Evolutionary conservation across 2,888 invertebrate genomes (phyloP), one percentile per base, ranked within the genome.

Genomic region (Spisula solida): DNA sequence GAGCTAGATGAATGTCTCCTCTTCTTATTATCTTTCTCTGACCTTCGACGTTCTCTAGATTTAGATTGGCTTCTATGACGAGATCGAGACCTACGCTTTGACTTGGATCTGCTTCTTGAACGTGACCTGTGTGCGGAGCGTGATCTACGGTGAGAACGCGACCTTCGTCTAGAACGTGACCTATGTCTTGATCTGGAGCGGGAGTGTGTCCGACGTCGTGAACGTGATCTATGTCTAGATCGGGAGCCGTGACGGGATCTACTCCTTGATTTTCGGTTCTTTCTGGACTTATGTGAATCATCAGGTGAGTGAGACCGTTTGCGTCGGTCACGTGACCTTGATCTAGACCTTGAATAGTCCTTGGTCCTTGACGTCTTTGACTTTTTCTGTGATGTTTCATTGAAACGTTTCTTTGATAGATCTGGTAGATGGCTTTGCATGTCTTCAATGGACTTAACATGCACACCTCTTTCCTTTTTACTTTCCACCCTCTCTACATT

Each of bases 121-220:
- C 31, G 83, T 51, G 75, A 75, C 18, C n/a, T 47, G 10, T 16
- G 25, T 1, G n/a, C 4, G 10, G 60, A 66, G 0, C 25, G 25
- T 66, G 20, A 34, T 31, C 34, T 55, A 18, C n/a, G 31, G 4
- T n/a, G 14, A 75, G 83, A 83, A 29, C 75, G 83, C 20, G 51
- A 75, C 31, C 75, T 75, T 6, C 16, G 29, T 31, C 31, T 31
- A 34, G 75, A 75, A 5, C 34, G 12, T 31, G 34, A 56, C 48
- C 18, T 51, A 25, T 25, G n/a, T 0, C 47, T 18, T 56, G 82
- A 82, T 47, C 81, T 83, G 18, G 86, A 81, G 25, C 60, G 84
- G 60, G 90, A 90, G 41, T 29, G 81, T 60, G 82, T 81, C 56
- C 84, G 81, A 14, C 84, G 83, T 29, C 56, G 78, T 75, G 90